These are phyloP conservation scores for Macrophya annulata DNA, from an alignment of 2,888 invertebrate genomes.

Conservation along the genomic window DNA sequence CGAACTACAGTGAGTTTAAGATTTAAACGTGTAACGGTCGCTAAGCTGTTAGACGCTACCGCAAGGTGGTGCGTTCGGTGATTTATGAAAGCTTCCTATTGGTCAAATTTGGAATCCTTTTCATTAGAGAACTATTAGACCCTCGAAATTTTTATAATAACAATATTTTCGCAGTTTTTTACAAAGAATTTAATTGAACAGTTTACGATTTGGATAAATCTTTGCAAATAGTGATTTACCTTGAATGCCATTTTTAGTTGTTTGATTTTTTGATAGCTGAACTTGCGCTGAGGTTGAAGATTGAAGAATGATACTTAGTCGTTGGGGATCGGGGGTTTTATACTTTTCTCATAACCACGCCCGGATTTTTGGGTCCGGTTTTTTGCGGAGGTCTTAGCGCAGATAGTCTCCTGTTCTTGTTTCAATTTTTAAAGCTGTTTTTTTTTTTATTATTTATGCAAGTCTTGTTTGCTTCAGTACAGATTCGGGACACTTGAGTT, in stretches of 20 bases:
- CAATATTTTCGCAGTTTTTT: background rate
- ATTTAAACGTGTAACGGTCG: background rate
- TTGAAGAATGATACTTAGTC: conserved; percentile 44
- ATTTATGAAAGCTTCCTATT: background rate
- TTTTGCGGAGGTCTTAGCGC: conserved; percentile 28
- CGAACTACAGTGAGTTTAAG: background rate
- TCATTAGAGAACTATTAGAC: background rate
- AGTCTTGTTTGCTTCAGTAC: conserved; percentile 32
- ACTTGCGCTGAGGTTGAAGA: conserved; percentile 36
- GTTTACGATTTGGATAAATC: background rate
- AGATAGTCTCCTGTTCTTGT: conserved; percentile 2
- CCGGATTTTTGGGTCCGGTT: conserved; percentile 43
- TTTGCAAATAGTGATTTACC: conserved; percentile 59
- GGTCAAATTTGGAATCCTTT: background rate
- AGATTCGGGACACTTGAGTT: conserved; percentile 48
- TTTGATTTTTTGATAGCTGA: conserved; percentile 68
- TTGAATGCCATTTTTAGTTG: conserved; percentile 69
- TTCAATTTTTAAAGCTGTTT: conserved; percentile 29
- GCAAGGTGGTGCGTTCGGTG: background rate
- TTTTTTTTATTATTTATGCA: conserved; percentile 31
- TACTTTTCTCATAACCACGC: conserved; percentile 40
- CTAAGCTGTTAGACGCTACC: background rate
- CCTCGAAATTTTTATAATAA: background rate
- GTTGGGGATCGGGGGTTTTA: conserved; percentile 42
- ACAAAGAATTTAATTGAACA: background rate